Evolutionary conservation across 2,888 invertebrate genomes (phyloP).

Genomic region (Flexamia atlantica): DNA sequence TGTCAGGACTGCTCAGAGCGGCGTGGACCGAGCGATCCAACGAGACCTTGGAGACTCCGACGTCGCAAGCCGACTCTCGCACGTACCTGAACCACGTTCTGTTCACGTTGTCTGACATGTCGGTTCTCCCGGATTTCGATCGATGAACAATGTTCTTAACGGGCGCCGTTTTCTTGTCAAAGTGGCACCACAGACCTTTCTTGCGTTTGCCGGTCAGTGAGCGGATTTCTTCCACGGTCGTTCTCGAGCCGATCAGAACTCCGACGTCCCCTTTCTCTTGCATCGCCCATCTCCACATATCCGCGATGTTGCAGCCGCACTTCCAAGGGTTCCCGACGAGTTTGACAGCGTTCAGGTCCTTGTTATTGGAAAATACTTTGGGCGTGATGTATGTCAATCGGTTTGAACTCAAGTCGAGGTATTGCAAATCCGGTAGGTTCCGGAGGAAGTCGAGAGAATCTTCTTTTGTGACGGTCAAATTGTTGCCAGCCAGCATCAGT

Average conservation of each 20-base stretch:
- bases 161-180: slow-evolving; percentile 77
- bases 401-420: slow-evolving; percentile 81
- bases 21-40: slow-evolving; percentile 12
- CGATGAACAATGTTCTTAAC: slow-evolving; percentile 75
- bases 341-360: slow-evolving; percentile 79
- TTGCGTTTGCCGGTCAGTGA: slow-evolving; percentile 81
- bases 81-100: slow-evolving; percentile 85
- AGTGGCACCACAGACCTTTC: slow-evolving; percentile 81
- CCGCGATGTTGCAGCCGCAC: slow-evolving; percentile 83
- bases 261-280: slow-evolving; percentile 80
- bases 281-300: slow-evolving; percentile 85
- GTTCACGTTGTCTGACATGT: slow-evolving; percentile 77
- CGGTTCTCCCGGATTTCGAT: slow-evolving; percentile 77
- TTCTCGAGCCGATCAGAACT: slow-evolving; percentile 82
- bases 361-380: slow-evolving; percentile 76
- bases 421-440: slow-evolving; percentile 78
- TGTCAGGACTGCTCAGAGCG: slow-evolving; percentile 5
- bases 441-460: slow-evolving; percentile 79
- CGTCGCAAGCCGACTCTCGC: slow-evolving; percentile 69
- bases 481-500: slow-evolving; percentile 80
- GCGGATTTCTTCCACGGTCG: slow-evolving; percentile 79
- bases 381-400: slow-evolving; percentile 80
- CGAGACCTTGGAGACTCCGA: background rate
- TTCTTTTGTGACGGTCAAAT: slow-evolving; percentile 74
- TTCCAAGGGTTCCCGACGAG: slow-evolving; percentile 83